These are phyloP conservation scores for Cyaniris semiargus DNA, from an alignment of 2,888 invertebrate species.

Conservation along the genomic window DNA sequence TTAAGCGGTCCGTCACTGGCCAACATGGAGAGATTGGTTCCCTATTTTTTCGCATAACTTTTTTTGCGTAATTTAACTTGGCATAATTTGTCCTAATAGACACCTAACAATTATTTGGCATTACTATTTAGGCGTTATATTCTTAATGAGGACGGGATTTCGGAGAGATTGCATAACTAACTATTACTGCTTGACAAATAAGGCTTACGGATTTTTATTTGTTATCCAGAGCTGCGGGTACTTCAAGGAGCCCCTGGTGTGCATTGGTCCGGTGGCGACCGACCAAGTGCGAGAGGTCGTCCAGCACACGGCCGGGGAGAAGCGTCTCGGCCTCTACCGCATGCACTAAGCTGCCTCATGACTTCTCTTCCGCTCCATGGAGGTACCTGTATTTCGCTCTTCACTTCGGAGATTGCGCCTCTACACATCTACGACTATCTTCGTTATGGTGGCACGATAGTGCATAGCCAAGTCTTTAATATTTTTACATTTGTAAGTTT, in stretches of 20 bases:
- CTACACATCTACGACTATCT: background rate
- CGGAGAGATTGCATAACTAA: too few relatives aligned
- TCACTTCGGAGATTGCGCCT: too few relatives aligned
- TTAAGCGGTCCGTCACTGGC: too few relatives aligned
- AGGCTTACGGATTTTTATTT: constrained; percentile 25
- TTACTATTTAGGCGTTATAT: too few relatives aligned
- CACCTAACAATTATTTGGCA: too few relatives aligned
- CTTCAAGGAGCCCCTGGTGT: constrained; percentile 93
- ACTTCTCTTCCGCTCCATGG: constrained; percentile 9
- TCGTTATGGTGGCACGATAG: background rate
- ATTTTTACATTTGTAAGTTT: background rate
- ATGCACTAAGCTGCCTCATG: constrained; percentile 57
- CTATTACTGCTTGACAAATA: too few relatives aligned
- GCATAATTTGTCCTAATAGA: too few relatives aligned
- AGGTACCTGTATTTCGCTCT: background rate
- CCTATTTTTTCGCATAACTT: too few relatives aligned
- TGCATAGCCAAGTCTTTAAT: background rate
- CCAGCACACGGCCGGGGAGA: constrained; percentile 91
- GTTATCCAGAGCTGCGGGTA: constrained; percentile 89
- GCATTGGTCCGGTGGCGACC: constrained; percentile 91
- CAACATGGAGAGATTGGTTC: too few relatives aligned
- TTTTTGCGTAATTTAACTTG: too few relatives aligned
- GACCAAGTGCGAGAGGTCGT: constrained; percentile 85
- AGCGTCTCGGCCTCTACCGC: constrained; percentile 85
- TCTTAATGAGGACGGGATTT: too few relatives aligned